These are phyloP conservation scores for Amphipoea lucens DNA, from an alignment of 2,888 invertebrate species.

Conservation along the genomic window DNA sequence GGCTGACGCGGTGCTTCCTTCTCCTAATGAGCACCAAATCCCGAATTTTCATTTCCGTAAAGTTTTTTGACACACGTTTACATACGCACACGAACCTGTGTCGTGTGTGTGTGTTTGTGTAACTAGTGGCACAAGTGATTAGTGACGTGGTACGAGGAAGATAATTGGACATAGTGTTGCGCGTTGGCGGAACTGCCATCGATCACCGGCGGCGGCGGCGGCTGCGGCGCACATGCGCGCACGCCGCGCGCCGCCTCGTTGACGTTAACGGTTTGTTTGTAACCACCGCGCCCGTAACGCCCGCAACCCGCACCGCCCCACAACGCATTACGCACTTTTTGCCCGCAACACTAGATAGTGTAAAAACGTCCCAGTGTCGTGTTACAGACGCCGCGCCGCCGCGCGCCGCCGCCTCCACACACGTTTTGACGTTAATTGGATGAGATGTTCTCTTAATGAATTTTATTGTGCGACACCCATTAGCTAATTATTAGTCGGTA, in stretches of 20 bases:
- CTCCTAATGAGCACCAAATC: conserved; percentile 18
- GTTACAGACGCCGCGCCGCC: conserved; percentile 69
- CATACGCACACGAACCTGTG: not conserved
- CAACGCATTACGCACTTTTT: conserved; percentile 70
- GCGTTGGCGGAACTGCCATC: conserved; percentile 67
- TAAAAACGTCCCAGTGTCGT: conserved; percentile 63
- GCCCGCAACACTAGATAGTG: conserved; percentile 35
- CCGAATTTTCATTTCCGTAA: conserved; percentile 31
- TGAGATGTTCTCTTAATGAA: conserved; percentile 69
- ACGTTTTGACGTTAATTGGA: conserved; percentile 70
- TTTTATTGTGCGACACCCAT: conserved; percentile 68
- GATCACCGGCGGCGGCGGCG: conserved; percentile 54
- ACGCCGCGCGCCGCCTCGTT: conserved; percentile 64
- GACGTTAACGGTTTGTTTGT: conserved; percentile 79
- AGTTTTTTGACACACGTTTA: conserved; percentile 21
- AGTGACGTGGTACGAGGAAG: conserved; percentile 37
- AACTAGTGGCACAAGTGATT: conserved; percentile 30
- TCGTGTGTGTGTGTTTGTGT: conserved; percentile 10
- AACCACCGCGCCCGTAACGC: conserved; percentile 31
- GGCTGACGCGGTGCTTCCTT: not conserved
- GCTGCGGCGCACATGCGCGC: conserved; percentile 62
- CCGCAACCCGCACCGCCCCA: conserved; percentile 45
- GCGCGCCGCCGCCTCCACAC: conserved; percentile 16
- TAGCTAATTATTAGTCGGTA: conserved; percentile 69
- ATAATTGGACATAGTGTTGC: conserved; percentile 63